A percentile compares a stretch with the other conserved stretches of the same genome.
Conservation (phyloP, 2,113 vertebrate genomes). For the Notiomystis cincta region DNA sequence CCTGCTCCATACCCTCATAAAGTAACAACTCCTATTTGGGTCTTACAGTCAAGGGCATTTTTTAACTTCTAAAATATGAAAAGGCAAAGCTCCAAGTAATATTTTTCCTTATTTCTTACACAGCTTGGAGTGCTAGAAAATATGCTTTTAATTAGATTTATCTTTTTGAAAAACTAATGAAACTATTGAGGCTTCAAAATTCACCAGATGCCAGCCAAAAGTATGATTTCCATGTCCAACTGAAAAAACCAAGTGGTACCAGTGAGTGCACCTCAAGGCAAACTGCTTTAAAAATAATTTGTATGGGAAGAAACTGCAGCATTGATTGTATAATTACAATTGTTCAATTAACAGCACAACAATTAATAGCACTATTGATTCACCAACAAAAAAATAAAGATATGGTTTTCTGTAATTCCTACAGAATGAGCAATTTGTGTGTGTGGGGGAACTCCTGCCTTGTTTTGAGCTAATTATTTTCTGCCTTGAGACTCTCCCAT, state of each 20-base stretch:
- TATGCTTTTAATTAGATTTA: not conserved
- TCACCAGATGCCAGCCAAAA: not conserved
- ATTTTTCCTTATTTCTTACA: not conserved
- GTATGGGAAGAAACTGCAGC: not conserved
- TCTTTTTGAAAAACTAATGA: not conserved
- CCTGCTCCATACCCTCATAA: not conserved
- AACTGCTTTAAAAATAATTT: not conserved
- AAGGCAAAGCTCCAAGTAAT: not conserved
- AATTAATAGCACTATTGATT: not conserved
- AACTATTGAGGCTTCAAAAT: not conserved
- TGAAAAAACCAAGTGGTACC: not conserved
- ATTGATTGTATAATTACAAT: not conserved
- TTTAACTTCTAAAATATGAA: not conserved
- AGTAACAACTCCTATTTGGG: not conserved
- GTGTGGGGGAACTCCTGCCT: not conserved
- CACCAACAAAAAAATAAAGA: not conserved
- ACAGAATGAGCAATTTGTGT: not conserved
- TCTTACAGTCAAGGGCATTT: not conserved
- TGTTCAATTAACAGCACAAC: not conserved
- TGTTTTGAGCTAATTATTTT: not conserved
- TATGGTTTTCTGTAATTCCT: not conserved
- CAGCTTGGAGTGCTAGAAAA: not conserved
- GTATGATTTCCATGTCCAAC: fast-evolving
- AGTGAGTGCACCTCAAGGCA: not conserved
- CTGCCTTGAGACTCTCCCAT: not conserved